Percentiles rank a stretch among this genome's conserved stretches.
Conservation (phyloP, 1,140 invertebrate genomes). For the Brachystomella parvula region DNA sequence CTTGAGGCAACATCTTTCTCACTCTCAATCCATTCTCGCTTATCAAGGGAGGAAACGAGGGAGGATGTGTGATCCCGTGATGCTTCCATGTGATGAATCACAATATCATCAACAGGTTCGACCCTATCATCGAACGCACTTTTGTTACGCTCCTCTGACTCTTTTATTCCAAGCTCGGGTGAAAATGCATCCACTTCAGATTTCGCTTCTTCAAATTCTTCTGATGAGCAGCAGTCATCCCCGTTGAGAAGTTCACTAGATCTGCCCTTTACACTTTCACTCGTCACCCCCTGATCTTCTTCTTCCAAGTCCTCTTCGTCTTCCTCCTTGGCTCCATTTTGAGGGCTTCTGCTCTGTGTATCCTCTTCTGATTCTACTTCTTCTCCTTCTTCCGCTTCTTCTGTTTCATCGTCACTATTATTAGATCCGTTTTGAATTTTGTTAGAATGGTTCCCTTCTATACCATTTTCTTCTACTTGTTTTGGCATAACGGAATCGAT, state of each 20-base stretch:
- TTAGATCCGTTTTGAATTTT: background rate
- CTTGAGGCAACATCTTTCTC: conserved; percentile 24
- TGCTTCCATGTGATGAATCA: conserved; percentile 36
- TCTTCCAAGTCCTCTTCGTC: conserved; percentile 22
- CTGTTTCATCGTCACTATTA: background rate
- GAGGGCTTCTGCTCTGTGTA: conserved; percentile 12
- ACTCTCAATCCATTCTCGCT: conserved; percentile 36
- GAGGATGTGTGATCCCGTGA: conserved; percentile 35
- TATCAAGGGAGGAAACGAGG: conserved; percentile 27
- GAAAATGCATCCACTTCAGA: conserved; percentile 11
- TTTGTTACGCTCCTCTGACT: conserved; percentile 21
- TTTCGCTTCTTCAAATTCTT: conserved; percentile 25
- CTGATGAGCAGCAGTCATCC: conserved; percentile 43
- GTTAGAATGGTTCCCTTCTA: background rate
- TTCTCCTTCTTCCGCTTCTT: conserved; percentile 14
- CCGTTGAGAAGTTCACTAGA: conserved; percentile 43
- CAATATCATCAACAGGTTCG: conserved; percentile 32
- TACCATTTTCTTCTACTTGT: conserved; percentile 18
- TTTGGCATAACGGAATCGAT: conserved; percentile 23
- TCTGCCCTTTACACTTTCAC: conserved; percentile 39
- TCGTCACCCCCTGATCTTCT: conserved; percentile 12
- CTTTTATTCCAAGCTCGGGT: background rate
- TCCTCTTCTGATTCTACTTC: conserved; percentile 16
- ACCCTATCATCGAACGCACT: conserved; percentile 14
- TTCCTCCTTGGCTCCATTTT: conserved; percentile 25